Percentiles rank a stretch among this genome's conserved stretches.
phyloP scores from a whole-genome alignment of 92 coral and sea anemone species.

The Porites rus region DNA sequence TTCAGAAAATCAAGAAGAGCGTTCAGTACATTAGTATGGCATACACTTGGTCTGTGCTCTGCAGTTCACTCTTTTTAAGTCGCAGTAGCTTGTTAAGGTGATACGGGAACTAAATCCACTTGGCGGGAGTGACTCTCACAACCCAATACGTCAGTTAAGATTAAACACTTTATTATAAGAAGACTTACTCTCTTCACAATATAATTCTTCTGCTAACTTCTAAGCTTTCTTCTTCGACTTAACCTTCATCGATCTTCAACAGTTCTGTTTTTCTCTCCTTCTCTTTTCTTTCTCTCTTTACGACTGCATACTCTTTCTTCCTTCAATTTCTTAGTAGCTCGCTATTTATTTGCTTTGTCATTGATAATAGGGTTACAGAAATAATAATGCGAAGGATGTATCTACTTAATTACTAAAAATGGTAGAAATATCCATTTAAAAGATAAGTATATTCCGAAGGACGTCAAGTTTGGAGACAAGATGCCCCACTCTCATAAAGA shows the following conservation, averaged over 20 bases:
- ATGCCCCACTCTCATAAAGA: neutral
- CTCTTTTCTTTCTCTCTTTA: conserved; percentile 8
- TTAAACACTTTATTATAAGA: neutral
- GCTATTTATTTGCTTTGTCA: neutral
- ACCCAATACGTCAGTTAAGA: conserved; percentile 14
- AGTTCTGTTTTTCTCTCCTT: conserved; percentile 1
- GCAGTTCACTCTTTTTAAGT: no score
- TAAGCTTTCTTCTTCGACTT: no score
- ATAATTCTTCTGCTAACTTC: no score
- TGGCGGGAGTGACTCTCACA: neutral
- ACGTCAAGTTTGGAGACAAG: conserved; percentile 7
- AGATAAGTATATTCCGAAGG: neutral
- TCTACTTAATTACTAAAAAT: no score
- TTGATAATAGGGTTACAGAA: conserved; percentile 4
- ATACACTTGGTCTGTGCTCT: no score
- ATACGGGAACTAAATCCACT: neutral
- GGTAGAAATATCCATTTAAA: neutral
- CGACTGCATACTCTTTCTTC: neutral
- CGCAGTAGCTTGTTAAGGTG: no score
- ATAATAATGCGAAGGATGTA: neutral
- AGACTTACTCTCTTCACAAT: no score
- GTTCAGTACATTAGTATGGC: no score
- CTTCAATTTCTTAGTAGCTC: no score
- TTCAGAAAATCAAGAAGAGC: no score
- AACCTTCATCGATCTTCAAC: neutral